Conservation (phyloP, 1,140 invertebrate species). For the Lordiphosa clarofinis region DNA sequence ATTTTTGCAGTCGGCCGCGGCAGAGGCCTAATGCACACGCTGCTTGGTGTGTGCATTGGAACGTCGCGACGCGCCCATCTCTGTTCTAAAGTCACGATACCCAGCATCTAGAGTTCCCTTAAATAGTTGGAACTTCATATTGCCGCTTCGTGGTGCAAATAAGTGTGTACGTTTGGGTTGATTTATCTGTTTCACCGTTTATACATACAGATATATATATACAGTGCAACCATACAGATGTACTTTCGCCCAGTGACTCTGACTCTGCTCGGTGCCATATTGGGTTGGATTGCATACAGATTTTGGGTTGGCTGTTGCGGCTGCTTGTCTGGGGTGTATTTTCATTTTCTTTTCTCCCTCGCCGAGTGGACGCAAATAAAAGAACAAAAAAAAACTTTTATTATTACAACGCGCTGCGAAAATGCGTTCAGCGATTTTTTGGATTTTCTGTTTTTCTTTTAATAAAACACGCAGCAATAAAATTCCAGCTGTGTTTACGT, state of each 20-base stretch:
- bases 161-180: slow-evolving; percentile 57
- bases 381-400: slow-evolving; percentile 48
- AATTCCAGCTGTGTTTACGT: slow-evolving; percentile 76
- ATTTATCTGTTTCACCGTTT: slow-evolving; percentile 62
- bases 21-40: too few relatives aligned
- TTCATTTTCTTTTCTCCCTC: slow-evolving; percentile 48
- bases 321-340: slow-evolving; percentile 38
- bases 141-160: slow-evolving; percentile 29
- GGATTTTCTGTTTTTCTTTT: slow-evolving; percentile 28
- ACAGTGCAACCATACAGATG: slow-evolving; percentile 24
- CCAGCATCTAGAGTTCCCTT: neutral
- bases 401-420: slow-evolving; percentile 63
- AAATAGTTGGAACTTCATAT: slow-evolving; percentile 50
- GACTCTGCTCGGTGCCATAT: slow-evolving; percentile 37
- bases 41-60: too few relatives aligned
- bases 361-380: slow-evolving; percentile 1
- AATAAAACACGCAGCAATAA: slow-evolving; percentile 73
- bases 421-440: slow-evolving; percentile 66
- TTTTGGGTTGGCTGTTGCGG: slow-evolving; percentile 56
- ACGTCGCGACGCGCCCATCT: too few relatives aligned
- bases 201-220: too few relatives aligned
- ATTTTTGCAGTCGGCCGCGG: too few relatives aligned
- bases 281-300: slow-evolving; percentile 43
- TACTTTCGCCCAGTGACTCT: slow-evolving; percentile 15
- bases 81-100: too few relatives aligned